Conservation (phyloP, 1,140 invertebrate species). For the Helicoverpa zea region DNA sequence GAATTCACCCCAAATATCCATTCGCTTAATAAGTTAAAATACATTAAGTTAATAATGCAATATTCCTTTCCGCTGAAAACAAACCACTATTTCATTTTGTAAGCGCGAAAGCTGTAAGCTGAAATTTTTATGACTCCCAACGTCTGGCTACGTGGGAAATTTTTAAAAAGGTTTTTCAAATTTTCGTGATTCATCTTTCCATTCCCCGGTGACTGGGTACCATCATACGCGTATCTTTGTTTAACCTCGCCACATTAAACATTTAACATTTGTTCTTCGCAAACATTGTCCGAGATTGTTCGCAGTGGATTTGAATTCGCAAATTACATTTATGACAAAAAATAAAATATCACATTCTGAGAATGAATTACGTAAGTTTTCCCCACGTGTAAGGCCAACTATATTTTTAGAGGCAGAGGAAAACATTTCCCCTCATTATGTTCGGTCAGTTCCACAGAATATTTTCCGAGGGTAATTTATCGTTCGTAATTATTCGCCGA, state of each 20-base stretch:
- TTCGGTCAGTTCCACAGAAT: background rate
- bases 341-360: background rate
- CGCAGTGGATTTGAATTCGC: background rate
- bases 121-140: constrained; percentile 73
- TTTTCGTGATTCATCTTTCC: constrained; percentile 67
- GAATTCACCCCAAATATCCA: constrained; percentile 38
- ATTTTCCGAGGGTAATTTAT: constrained; percentile 9
- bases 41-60: constrained; percentile 54
- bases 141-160: constrained; percentile 66
- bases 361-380: background rate
- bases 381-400: background rate
- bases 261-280: constrained; percentile 63
- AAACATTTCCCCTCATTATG: constrained; percentile 8
- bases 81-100: constrained; percentile 67
- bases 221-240: constrained; percentile 58
- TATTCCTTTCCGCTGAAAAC: constrained; percentile 54
- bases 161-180: constrained; percentile 75
- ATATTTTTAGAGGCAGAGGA: background rate
- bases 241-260: constrained; percentile 63
- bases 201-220: constrained; percentile 61
- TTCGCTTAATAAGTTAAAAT: constrained; percentile 54
- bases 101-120: constrained; percentile 69
- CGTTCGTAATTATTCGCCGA: constrained; percentile 57
- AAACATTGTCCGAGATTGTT: constrained; percentile 63
- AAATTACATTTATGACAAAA: constrained; percentile 4